Evolutionary conservation across 2,113 vertebrate species (phyloP), one percentile per base, ranked within the genome.

Genomic region (Cettia cetti): DNA sequence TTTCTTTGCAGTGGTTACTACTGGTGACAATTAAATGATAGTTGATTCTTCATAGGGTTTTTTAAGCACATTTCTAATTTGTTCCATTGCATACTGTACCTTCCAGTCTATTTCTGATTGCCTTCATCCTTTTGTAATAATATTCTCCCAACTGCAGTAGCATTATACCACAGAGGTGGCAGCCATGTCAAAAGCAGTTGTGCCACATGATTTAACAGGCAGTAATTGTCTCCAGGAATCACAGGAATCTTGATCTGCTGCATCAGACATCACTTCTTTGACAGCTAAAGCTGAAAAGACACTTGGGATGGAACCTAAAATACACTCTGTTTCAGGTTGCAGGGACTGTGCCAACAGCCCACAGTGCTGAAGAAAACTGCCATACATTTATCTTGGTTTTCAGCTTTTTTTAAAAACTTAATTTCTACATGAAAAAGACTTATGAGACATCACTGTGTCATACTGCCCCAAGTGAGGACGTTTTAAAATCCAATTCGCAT

Each of bases 191-290:
- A 77, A 72, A 82, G 82, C 21, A 71, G 70, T 49, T 86, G 68
- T 75, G 69, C n/a, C 65, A 49, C 18, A 13, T 54, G 80, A 77
- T 57, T 92, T 52, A 80, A 76, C 47, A 86, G 68, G 45, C 75
- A 94, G 54, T 84, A 81, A 74, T 90, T 93, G 61, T 68, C 49
- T 75, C 88, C 72, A 93, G 82, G 65, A 95, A 94, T 79, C 79
- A 64, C 35, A 94, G 94, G 79, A 90, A 94, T 96, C 92, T 94
- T 66, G 54, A 65, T 63, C 68, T 92, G 56, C 85, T 88, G 68
- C 90, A 90, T 93, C 66, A 79, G 78, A 71, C 39, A 15, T 74
- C 45, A 37, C 20, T 89, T 89, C 71, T 94, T 68, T 93, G 68
- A 52, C 88, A 82, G 82, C 61, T 77, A 75, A 72, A 66, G 44